Conservation (phyloP, 2,888 invertebrate genomes). For the Eurytoma californica region DNA sequence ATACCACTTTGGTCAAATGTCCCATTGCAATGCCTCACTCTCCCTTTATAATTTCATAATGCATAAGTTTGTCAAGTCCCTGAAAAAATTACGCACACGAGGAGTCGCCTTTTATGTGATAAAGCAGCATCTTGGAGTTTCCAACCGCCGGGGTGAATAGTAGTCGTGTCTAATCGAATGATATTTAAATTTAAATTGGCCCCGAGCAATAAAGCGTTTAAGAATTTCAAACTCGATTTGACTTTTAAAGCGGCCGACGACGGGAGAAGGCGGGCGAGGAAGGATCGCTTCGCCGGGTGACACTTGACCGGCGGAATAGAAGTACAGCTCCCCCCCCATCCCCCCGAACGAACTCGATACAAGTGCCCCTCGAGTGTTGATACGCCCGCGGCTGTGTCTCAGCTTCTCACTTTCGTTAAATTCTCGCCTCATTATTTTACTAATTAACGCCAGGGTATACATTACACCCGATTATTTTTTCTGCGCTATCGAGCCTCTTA, state of each 20-base stretch:
- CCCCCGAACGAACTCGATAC: not conserved
- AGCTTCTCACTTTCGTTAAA: constrained; percentile 18
- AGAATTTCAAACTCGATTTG: constrained; percentile 71
- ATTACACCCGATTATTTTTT: no score
- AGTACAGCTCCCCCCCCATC: not conserved
- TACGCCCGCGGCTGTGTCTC: not conserved
- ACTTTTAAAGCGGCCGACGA: constrained; percentile 64
- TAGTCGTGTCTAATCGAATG: constrained; percentile 66
- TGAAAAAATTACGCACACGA: no score
- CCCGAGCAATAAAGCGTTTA: constrained; percentile 70
- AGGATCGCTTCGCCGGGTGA: not conserved
- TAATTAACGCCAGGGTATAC: constrained; percentile 13
- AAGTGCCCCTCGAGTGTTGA: constrained; percentile 1
- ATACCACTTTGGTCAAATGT: no score
- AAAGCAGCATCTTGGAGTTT: no score
- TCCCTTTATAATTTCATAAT: no score
- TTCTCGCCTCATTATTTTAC: constrained; percentile 18
- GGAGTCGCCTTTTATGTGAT: no score
- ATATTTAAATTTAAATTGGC: constrained; percentile 72
- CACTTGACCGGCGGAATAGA: not conserved
- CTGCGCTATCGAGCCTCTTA: no score
- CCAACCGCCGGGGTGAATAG: constrained; percentile 1
- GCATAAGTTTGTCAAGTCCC: no score
- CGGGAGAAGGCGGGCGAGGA: not conserved
- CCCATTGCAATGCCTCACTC: no score